Conservation (phyloP, 2,113 vertebrate genomes). For the Burhinus bistriatus region DNA sequence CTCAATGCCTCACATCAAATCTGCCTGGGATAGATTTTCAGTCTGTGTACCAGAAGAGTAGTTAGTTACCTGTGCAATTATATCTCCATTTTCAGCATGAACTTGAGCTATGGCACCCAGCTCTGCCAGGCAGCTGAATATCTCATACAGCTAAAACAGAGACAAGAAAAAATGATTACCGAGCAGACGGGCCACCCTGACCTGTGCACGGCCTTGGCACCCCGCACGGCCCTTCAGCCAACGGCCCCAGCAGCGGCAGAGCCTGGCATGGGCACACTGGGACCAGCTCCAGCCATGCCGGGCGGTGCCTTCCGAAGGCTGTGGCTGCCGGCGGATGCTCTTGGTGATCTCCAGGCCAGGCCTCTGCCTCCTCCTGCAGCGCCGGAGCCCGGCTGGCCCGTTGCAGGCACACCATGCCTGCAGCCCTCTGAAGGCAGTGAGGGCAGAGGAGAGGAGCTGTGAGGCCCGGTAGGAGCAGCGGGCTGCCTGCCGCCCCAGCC, state of each 20-base stretch:
- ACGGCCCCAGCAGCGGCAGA: neutral
- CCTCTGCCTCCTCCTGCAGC: neutral
- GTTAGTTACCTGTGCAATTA: conserved; percentile 90
- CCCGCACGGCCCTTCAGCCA: neutral
- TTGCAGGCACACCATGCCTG: neutral
- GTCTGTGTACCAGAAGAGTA: neutral
- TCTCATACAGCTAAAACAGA: conserved; percentile 88
- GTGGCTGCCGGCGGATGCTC: fast-evolving
- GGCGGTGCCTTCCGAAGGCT: neutral
- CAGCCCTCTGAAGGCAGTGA: neutral
- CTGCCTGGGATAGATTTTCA: neutral
- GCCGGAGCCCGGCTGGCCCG: fast-evolving
- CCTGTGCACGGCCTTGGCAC: too few relatives aligned
- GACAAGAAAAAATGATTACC: neutral
- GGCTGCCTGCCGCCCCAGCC: neutral
- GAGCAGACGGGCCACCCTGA: neutral
- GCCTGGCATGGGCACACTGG: fast-evolving
- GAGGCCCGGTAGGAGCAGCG: fast-evolving
- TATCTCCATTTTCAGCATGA: conserved; percentile 96
- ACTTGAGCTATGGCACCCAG: conserved; percentile 92
- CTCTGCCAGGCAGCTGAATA: conserved; percentile 91
- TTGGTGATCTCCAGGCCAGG: neutral
- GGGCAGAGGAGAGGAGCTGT: neutral
- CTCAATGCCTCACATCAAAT: neutral
- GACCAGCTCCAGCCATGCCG: fast-evolving